These are phyloP conservation scores for Chrysopilus asiliformis DNA, from an alignment of 2,888 invertebrate genomes.

Conservation along the genomic window DNA sequence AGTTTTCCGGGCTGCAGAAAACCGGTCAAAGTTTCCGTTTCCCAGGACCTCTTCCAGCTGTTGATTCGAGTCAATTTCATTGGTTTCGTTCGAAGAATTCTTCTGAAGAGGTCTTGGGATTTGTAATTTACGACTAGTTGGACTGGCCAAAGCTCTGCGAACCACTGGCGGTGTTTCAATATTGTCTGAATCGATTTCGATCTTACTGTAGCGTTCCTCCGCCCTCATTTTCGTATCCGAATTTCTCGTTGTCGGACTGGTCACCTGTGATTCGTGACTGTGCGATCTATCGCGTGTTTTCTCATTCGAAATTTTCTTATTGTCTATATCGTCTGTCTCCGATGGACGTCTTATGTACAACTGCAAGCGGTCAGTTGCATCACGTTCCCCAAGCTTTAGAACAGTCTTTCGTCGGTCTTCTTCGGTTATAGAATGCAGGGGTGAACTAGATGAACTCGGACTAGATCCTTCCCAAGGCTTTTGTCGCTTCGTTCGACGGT, in stretches of 20 bases:
- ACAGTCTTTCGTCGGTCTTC: constrained; percentile 47
- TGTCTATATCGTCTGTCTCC: neutral
- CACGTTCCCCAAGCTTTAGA: constrained; percentile 39
- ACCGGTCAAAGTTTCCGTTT: constrained; percentile 72
- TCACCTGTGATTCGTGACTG: neutral
- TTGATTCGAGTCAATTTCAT: neutral
- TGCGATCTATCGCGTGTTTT: neutral
- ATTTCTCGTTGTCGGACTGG: neutral
- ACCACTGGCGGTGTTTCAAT: constrained; percentile 80
- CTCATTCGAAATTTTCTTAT: neutral
- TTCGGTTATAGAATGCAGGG: constrained; percentile 45
- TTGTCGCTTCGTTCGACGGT: constrained; percentile 42
- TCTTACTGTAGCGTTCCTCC: constrained; percentile 44
- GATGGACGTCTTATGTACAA: constrained; percentile 43
- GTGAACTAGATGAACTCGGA: constrained; percentile 21
- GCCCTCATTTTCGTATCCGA: constrained; percentile 15
- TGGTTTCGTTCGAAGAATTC: too few species aligned
- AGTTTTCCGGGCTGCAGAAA: constrained; percentile 68
- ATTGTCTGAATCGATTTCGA: constrained; percentile 80
- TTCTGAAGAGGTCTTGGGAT: neutral
- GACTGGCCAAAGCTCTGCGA: constrained; percentile 45
- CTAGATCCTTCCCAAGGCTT: neutral
- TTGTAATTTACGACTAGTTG: constrained; percentile 6
- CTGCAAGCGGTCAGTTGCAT: constrained; percentile 42
- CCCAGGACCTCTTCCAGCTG: constrained; percentile 50